Conservation (phyloP, 2,113 vertebrate genomes). For the Saccopteryx bilineata region DNA sequence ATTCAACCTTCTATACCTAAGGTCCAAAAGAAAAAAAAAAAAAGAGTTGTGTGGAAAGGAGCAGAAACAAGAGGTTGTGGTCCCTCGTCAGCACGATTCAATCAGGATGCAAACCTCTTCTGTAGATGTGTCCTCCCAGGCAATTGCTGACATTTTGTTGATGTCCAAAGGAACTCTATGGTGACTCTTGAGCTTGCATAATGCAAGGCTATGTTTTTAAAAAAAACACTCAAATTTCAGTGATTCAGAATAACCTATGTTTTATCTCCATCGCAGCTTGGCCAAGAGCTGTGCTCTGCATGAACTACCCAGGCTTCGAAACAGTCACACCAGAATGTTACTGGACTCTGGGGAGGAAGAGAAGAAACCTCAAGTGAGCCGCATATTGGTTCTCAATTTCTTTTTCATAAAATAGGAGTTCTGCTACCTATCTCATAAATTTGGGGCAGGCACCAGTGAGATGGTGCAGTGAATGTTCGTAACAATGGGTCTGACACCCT, state of each 20-base stretch:
- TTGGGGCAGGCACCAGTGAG: background rate
- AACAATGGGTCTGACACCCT: accelerated
- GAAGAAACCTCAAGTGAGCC: background rate
- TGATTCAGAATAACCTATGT: background rate
- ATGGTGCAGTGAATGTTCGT: accelerated
- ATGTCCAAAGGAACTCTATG: background rate
- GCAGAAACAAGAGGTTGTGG: background rate
- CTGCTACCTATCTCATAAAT: background rate
- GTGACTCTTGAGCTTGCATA: background rate
- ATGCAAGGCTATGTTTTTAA: background rate
- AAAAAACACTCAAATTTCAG: background rate
- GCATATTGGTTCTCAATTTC: background rate
- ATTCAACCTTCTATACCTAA: background rate
- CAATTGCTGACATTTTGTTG: background rate
- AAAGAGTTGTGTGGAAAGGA: background rate
- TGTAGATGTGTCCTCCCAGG: background rate
- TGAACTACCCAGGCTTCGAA: background rate
- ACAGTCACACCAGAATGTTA: no score
- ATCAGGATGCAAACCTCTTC: background rate
- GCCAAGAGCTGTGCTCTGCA: background rate
- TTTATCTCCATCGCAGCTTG: background rate
- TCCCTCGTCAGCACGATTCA: background rate
- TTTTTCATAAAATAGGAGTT: background rate
- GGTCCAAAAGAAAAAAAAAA: no score
- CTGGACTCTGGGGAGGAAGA: background rate